Base-by-base conservation (phyloP, 2,888 invertebrate genomes). In the Eristalis arbustorum region DNA sequence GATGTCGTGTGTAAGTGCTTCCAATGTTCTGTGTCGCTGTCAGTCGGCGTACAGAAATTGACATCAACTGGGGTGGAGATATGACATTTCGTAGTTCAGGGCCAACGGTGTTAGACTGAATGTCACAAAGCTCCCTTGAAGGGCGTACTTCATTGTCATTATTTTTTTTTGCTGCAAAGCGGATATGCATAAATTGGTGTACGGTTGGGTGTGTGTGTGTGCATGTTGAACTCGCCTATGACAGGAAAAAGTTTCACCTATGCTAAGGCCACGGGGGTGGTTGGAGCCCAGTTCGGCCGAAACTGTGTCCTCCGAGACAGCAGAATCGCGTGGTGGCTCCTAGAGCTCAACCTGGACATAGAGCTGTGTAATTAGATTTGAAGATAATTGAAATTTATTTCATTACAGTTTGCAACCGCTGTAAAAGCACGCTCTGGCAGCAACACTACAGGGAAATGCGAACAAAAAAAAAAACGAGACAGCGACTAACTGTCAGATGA, bases 341-440 rank as follows among this genome's bases (percentile, higher is more conserved):
- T 6, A 49, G 8, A 18, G 49, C 6, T 18, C 49, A 8, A 4
- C 18, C 49, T 84, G 49, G 64, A 68, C 28, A 34, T 22, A 66
- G 67, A 42, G 75, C 34, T 22, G 23, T 67, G 75, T 75, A 81
- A 81, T 81, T 73, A 49, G 77, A 81, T 81, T 84, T 61, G 56
- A 42, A 63, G 72, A 76, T 84, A 76, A 84, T 76, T 76, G 40
- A 59, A 84, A 84, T 80, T 84, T 84, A 84, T 84, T 84, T 76
- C 59, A 63, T 80, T 80, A 28, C 23, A 62, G 34, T 3, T 56
- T 63, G 71, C 62, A 23, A 62, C 13, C 28, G 28, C 13, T n/a
- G n/a, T n/a, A n/a, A n/a, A n/a, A n/a, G n/a, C n/a, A n/a, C 42
- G 6, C 6, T 14, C 10, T 49, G 42, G 42, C 56, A 22, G 42